Conservation (phyloP, 2,888 invertebrate species). For the Rhyacophila evoluta region DNA sequence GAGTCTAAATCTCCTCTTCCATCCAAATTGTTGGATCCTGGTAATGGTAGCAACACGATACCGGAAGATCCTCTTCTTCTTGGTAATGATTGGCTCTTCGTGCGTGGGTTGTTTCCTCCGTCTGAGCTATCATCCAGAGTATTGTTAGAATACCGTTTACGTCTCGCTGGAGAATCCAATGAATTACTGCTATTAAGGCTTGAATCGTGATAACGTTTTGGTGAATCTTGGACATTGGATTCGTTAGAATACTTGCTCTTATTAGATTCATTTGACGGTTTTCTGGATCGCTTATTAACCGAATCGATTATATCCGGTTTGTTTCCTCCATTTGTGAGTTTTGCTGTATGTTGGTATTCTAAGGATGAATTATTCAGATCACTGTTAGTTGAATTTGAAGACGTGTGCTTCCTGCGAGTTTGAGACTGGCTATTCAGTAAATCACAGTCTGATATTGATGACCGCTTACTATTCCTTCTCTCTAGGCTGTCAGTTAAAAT, state of each 20-base stretch:
- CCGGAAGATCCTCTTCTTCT: slow-evolving; percentile 48
- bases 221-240: slow-evolving; percentile 39
- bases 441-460: slow-evolving; percentile 60
- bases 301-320: slow-evolving; percentile 68
- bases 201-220: slow-evolving; percentile 36
- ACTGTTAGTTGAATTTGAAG: slow-evolving; percentile 68
- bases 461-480: slow-evolving; percentile 63
- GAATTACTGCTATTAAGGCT: slow-evolving; percentile 58
- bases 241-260: slow-evolving; percentile 47
- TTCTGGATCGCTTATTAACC: slow-evolving; percentile 59
- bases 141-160: slow-evolving; percentile 65
- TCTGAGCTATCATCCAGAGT: slow-evolving; percentile 60
- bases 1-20: slow-evolving; percentile 64
- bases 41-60: slow-evolving; percentile 57
- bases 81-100: slow-evolving; percentile 38
- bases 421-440: slow-evolving; percentile 54
- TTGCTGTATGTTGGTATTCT: slow-evolving; percentile 67
- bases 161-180: slow-evolving; percentile 65
- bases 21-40: slow-evolving; percentile 60
- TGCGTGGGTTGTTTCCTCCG: slow-evolving; percentile 53
- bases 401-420: slow-evolving; percentile 63
- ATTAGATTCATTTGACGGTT: slow-evolving; percentile 48
- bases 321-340: slow-evolving; percentile 56
- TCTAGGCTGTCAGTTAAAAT: slow-evolving; percentile 61
- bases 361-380: slow-evolving; percentile 68